A percentile compares a stretch with the other conserved stretches of the same genome.
Evolutionary conservation across 2,797 vertebrate genomes (phyloP).

Genomic region (Gallinago stenura): DNA sequence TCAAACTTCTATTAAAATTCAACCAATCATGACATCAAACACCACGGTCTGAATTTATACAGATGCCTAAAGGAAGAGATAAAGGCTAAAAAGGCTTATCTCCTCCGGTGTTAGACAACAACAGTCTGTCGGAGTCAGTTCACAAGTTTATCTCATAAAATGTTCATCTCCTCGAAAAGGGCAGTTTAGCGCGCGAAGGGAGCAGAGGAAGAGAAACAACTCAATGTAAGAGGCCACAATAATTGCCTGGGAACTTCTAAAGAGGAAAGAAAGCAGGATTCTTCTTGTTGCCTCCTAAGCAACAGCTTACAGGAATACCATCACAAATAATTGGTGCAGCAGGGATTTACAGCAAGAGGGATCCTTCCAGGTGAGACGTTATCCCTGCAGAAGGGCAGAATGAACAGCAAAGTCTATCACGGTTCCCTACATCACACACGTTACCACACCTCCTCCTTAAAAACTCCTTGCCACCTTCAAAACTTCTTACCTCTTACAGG

Average conservation of each 20-base stretch:
- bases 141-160: slow-evolving; percentile 6
- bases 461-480: not conserved
- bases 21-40: slow-evolving; percentile 29
- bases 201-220: not conserved
- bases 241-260: not conserved
- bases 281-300: not conserved
- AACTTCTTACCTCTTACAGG: not conserved
- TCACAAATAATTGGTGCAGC: not conserved
- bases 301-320: not conserved
- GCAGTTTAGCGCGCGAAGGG: not conserved
- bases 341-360: not conserved
- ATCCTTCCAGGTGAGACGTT: not conserved
- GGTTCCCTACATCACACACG: not conserved
- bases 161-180: slow-evolving; percentile 20
- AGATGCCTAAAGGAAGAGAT: slow-evolving; percentile 32
- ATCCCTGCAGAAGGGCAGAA: not conserved
- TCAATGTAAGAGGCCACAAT: not conserved
- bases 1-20: slow-evolving; percentile 43
- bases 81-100: slow-evolving; percentile 35
- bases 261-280: not conserved
- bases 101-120: not conserved
- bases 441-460: not conserved
- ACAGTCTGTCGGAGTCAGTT: slow-evolving; percentile 5
- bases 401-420: not conserved
- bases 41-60: slow-evolving; percentile 11